Base-by-base conservation (phyloP, 2,888 invertebrate species). In the Flexamia atlantica region DNA sequence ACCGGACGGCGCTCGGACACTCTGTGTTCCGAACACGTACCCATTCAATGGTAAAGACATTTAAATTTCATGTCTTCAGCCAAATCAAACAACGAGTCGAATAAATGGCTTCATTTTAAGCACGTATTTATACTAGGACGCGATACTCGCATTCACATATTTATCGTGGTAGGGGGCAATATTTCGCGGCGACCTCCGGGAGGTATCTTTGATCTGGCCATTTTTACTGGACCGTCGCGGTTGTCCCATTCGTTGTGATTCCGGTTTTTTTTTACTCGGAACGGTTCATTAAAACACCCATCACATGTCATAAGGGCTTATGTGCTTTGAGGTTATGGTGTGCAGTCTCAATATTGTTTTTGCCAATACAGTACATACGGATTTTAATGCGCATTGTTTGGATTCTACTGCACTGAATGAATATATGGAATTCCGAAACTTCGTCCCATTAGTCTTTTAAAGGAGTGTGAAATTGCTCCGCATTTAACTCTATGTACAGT, bases 1-100 rank as follows among this genome's bases (percentile, higher is more conserved):
- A 25, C 36, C 28, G 36, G 68, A 17, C n/a, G 30, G 2, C 36
- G 40, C 42, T 50, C 68, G 68, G 68, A 36, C 42, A 76, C 79
- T 79, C 28, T 4, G 57, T 4, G 32, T 57, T 57, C 79, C 30
- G 36, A n/a, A 57, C 79, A 79, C 79, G 79, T 79, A 30, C 17
- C 57, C 57, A 79, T 79, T 79, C 79, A 79, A 79, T 79, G 79
- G 79, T 79, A 79, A 79, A 79, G 79, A 79, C 79, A 79, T 79
- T 79, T 79, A 79, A 79, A 79, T 79, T 53, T 79, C 79, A 57
- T 57, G 79, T 79, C 79, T 17, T 23, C 79, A 79, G 36, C 79
- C 79, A 79, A 79, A 79, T 79, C 79, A 79, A 79, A 79, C 76
- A 79, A 53, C 32, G 79, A 76, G 28, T 79, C 79, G 25, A 23